phyloP scores from a whole-genome alignment of 2,113 vertebrate species.

The Cacatua alba region DNA sequence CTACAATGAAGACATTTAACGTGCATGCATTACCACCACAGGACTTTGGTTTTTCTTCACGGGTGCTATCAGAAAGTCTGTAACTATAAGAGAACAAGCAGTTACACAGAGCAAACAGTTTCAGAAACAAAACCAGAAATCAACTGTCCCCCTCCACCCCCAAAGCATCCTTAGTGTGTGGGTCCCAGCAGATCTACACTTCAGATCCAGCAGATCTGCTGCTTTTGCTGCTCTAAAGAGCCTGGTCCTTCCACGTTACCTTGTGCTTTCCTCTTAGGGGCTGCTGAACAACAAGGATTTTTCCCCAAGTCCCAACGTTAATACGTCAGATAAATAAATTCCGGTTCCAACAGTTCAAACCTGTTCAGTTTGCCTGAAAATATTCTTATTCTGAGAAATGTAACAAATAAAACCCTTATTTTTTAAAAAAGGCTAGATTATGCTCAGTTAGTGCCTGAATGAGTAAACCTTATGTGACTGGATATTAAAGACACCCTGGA shows the following conservation, averaged over 20 bases:
- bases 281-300: neutral
- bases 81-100: constrained; percentile 44
- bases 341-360: neutral
- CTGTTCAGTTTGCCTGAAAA: neutral
- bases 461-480: accelerated
- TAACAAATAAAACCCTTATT: neutral
- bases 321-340: neutral
- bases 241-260: neutral
- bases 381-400: neutral
- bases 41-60: neutral
- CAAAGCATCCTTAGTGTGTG: neutral
- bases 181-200: neutral
- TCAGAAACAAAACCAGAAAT: neutral
- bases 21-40: constrained; percentile 32
- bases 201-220: neutral
- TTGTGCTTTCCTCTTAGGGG: neutral
- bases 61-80: constrained; percentile 18
- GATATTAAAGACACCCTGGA: neutral
- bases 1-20: constrained; percentile 31
- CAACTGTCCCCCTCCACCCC: neutral
- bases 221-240: neutral
- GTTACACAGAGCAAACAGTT: constrained; percentile 32
- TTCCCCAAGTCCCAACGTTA: neutral
- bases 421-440: neutral
- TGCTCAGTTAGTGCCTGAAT: neutral